Evolutionary conservation across 2,797 vertebrate species (phyloP).

Genomic region (Sphenopsis melanotis): DNA sequence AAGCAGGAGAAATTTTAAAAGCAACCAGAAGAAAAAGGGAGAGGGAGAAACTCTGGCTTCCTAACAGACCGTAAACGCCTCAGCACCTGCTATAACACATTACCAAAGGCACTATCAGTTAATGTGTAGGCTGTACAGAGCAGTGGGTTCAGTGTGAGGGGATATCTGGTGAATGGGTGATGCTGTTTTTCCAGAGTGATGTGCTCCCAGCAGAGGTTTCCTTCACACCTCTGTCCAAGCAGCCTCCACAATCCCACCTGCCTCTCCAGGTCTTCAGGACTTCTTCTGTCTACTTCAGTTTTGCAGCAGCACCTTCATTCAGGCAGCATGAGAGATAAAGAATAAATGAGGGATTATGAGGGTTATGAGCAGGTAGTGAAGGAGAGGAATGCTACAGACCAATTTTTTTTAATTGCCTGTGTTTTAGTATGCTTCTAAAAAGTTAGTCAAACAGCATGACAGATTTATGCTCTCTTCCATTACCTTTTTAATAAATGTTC

Average conservation of each 20-base stretch:
- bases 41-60: background rate
- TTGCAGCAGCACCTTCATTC: background rate
- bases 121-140: background rate
- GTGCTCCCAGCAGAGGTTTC: background rate
- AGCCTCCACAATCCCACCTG: background rate
- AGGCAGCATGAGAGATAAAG: background rate
- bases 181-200: background rate
- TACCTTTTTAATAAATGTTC: conserved; percentile 18
- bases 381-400: background rate
- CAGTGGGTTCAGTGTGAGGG: background rate
- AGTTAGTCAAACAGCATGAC: background rate
- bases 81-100: background rate
- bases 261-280: background rate
- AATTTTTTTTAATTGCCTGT: background rate
- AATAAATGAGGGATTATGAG: background rate
- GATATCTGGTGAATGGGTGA: background rate
- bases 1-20: background rate
- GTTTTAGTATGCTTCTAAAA: conserved; percentile 28
- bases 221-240: background rate
- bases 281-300: background rate
- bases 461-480: conserved; percentile 31
- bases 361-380: background rate
- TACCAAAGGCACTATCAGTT: background rate
- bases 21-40: background rate
- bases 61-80: background rate